Evolutionary conservation across 1,140 invertebrate species (phyloP), one percentile per base, ranked within the genome.

Genomic region (Drosophila tsacasi): DNA sequence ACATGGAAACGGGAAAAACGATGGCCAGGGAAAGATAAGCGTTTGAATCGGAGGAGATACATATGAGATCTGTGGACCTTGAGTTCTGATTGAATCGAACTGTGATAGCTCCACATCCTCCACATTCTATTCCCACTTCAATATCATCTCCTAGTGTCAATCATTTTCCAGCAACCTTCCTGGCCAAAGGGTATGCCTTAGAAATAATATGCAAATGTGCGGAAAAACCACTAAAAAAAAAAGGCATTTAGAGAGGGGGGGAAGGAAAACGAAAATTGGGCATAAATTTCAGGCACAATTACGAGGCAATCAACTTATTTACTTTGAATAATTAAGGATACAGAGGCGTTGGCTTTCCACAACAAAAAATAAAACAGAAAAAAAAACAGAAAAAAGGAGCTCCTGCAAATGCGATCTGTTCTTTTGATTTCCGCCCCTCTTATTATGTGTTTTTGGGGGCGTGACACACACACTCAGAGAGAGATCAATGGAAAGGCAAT

Each of bases 251-350:
- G 0, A 27, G 2, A 32, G 30, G 3, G 25, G 5, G 30, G 30
- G 49, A n/a, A n/a, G 39, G 62, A 3, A n/a, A 52, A 49, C 57
- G 64, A 47, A 68, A 85, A 86, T 86, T 76, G 71, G 62, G 83
- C 83, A 87, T 87, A 75, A 49, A 78, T 84, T 78, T 78, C 82
- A 78, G 61, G 67, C 63, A 63, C 82, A 85, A 84, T 84, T 84
- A 85, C 78, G 42, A 60, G 37, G 84, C 80, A 81, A 87, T 87
- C 77, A 89, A 81, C 67, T 83, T 83, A 87, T 89, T 87, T 89
- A 89, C 81, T 83, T 83, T 89, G 84, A 76, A 80, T 86, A 86
- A 86, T 86, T 86, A 83, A 85, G 76, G 67, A 37, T 32, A 30
- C 54, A 60, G 44, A 60, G 69, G 69, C 69, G 69, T 49, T 46